Conservation (phyloP, 2,113 vertebrate genomes). For the Paratilapia polleni region DNA sequence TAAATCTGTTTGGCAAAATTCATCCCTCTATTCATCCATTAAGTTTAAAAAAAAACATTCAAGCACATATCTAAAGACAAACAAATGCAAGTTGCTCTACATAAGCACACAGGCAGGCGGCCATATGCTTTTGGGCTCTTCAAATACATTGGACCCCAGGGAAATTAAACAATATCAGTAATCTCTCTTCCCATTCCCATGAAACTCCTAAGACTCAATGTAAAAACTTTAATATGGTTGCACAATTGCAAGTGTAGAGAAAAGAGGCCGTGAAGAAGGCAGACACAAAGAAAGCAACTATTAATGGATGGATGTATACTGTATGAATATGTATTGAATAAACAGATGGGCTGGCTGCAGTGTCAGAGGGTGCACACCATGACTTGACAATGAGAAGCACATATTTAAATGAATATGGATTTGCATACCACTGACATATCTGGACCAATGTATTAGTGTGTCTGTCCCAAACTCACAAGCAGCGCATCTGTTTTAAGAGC, state of each 20-base stretch:
- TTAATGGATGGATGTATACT: slow-evolving; percentile 19
- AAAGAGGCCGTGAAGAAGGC: neutral
- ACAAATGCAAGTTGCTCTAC: slow-evolving; percentile 20
- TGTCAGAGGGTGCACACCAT: slow-evolving; percentile 38
- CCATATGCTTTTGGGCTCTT: slow-evolving; percentile 62
- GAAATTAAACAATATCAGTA: slow-evolving; percentile 77
- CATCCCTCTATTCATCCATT: neutral
- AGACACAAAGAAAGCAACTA: slow-evolving; percentile 4
- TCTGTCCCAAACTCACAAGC: slow-evolving; percentile 33
- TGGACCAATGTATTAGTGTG: slow-evolving; percentile 28
- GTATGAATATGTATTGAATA: slow-evolving; percentile 53
- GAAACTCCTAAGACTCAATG: slow-evolving; percentile 67
- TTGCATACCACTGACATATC: slow-evolving; percentile 51
- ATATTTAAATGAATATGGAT: slow-evolving; percentile 65
- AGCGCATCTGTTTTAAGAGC: slow-evolving; percentile 56
- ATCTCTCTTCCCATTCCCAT: slow-evolving; percentile 70
- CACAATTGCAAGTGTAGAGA: slow-evolving; percentile 57
- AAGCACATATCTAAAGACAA: slow-evolving; percentile 23
- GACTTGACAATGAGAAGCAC: slow-evolving; percentile 56
- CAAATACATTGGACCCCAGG: slow-evolving; percentile 57
- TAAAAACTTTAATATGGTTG: slow-evolving; percentile 66
- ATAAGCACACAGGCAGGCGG: slow-evolving; percentile 37
- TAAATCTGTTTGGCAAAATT: neutral
- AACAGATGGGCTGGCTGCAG: slow-evolving; percentile 64
- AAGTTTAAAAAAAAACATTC: neutral